Conservation (phyloP, 2,888 invertebrate species). For the Brenthis ino region DNA sequence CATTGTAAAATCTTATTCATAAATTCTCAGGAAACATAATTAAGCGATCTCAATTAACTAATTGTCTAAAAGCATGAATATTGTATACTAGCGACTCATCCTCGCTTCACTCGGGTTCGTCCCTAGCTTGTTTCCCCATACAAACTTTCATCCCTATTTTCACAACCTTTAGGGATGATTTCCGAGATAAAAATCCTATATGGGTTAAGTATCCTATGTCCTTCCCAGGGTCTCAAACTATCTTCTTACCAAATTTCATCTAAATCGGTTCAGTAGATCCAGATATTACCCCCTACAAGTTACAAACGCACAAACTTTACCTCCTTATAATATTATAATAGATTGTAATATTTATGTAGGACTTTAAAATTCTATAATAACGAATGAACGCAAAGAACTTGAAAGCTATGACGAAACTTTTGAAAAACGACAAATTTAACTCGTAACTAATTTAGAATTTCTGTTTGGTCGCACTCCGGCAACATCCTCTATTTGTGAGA, state of each 20-base stretch:
- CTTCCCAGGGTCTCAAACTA: too few species aligned
- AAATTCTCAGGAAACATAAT: slow-evolving; percentile 16
- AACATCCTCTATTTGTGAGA: slow-evolving; percentile 65
- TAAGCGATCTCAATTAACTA: slow-evolving; percentile 3
- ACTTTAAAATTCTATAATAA: not conserved
- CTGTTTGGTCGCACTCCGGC: slow-evolving; percentile 51
- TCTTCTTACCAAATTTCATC: too few species aligned
- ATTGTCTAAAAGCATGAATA: not conserved
- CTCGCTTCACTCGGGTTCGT: too few species aligned
- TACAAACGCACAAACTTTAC: too few species aligned
- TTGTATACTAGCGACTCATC: not conserved
- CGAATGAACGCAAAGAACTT: not conserved
- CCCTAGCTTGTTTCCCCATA: too few species aligned
- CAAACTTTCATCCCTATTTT: too few species aligned
- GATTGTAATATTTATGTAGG: not conserved
- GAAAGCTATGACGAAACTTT: slow-evolving; percentile 38
- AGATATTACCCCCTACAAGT: too few species aligned
- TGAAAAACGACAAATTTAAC: slow-evolving; percentile 47
- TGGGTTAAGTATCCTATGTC: too few species aligned
- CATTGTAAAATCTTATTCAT: slow-evolving; percentile 13
- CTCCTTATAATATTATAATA: too few species aligned
- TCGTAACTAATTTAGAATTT: slow-evolving; percentile 66
- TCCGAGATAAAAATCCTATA: too few species aligned
- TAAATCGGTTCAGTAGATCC: too few species aligned
- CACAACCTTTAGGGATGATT: too few species aligned